Evolutionary conservation across 2,888 invertebrate species (phyloP), one percentile per base, ranked within the genome.

Genomic region (Tinea pellionella): DNA sequence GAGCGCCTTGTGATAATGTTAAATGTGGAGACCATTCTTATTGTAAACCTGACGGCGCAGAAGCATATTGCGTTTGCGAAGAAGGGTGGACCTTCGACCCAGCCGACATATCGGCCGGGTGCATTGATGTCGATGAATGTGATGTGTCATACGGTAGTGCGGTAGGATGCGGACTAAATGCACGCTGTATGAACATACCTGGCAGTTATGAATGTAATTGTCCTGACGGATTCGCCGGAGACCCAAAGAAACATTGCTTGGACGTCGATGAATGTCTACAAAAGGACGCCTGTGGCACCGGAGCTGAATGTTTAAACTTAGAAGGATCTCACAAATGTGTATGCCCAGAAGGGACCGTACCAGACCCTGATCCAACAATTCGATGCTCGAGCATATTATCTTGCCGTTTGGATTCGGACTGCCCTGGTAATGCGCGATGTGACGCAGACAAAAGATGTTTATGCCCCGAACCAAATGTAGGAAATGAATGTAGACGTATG

Each of bases 21-120:
- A 93, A 93, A 72, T 97, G 97, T 73, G 94, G 96, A 13, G 90
- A 92, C 8, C 96, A 97, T 74, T 94, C 96, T 1, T 95, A 90
- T 72, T 97, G 97, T 74, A 96, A 96, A 74, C 93, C 95, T 0
- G 94, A 96, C 67, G 95, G 95, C 32, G 90, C 91, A 62, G 96
- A 96, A 77, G 96, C 96, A 0, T 96, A 94, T 68, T 97, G 97
- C 69, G 93, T 96, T 57, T 96, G 96, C 72, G 95, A 97, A 73
- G 94, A 95, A 62, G 97, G 97, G 0, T 97, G 96, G 95, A 96
- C 95, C 0, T 97, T 94, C 72, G 93, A 96, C 79, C 96, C 97
- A 0, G 92, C 89, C 61, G 95, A 97, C 70, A 94, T 97, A 65
- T 90, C 94, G 6, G 95, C 95, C 53, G 97, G 97, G 62, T 97